A percentile compares a stretch with the other conserved stretches of the same genome.
These are phyloP conservation scores for Periparus ater DNA, from an alignment of 2,797 vertebrate species.

Conservation along the genomic window DNA sequence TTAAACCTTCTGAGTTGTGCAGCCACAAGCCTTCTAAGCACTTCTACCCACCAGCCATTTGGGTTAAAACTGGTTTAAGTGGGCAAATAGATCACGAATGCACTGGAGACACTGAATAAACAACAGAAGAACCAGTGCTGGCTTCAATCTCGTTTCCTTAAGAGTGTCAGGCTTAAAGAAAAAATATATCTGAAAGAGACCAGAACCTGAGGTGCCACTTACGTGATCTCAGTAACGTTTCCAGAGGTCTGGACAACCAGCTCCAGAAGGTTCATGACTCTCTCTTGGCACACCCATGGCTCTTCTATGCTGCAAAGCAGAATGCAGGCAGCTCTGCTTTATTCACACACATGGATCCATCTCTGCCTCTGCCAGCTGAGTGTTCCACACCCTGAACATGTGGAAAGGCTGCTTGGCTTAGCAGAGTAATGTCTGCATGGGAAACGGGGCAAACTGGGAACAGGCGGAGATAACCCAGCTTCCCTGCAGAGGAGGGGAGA, in stretches of 20 bases:
- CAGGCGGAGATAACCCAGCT: background rate
- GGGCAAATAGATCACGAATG: background rate
- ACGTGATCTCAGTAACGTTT: conserved; percentile 74
- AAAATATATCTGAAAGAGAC: background rate
- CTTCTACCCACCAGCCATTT: background rate
- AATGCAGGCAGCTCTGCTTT: background rate
- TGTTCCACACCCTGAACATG: background rate
- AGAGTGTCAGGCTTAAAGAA: background rate
- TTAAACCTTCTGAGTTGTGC: background rate
- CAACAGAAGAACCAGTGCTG: background rate
- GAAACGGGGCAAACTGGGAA: background rate
- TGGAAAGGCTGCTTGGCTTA: background rate
- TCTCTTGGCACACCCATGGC: conserved; percentile 68
- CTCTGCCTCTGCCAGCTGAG: background rate
- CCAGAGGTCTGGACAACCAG: conserved; percentile 60
- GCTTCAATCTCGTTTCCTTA: background rate
- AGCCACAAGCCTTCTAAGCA: background rate
- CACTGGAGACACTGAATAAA: background rate
- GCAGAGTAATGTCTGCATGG: background rate
- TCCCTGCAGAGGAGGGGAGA: background rate
- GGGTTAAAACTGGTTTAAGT: background rate
- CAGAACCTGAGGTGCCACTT: background rate
- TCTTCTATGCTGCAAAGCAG: conserved; percentile 79
- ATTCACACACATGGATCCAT: fast-evolving
- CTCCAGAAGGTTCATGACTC: conserved; percentile 52